Evolutionary conservation across 2,888 invertebrate genomes (phyloP).

Genomic region (Plagiodera versicolora): DNA sequence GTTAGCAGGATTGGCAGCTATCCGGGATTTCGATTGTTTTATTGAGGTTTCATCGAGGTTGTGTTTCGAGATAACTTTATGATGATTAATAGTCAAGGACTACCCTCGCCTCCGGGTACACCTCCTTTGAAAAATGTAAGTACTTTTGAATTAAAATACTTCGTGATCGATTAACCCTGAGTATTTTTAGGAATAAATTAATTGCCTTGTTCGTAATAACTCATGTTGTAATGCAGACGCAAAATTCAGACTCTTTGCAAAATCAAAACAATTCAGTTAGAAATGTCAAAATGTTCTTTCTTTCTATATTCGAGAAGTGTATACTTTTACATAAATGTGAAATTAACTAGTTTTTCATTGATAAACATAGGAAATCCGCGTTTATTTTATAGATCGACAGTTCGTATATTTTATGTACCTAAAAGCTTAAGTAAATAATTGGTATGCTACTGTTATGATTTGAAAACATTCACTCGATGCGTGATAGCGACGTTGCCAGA

Average conservation of each 20-base stretch:
- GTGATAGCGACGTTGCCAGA: conserved; percentile 18
- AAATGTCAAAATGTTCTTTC: no score
- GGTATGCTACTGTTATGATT: conserved; percentile 8
- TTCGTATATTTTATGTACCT: not conserved
- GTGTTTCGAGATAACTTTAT: conserved; percentile 2
- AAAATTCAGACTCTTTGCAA: no score
- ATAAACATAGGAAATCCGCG: not conserved
- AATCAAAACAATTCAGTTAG: no score
- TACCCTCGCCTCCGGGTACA: conserved; percentile 72
- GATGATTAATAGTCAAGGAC: conserved; percentile 20
- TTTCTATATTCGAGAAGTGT: no score
- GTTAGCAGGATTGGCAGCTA: not conserved
- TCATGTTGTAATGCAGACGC: no score
- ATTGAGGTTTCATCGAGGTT: no score
- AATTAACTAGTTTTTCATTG: no score
- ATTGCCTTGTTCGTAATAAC: no score
- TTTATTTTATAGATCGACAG: not conserved
- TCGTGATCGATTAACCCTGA: not conserved
- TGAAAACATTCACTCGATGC: conserved; percentile 16
- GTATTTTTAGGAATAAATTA: no score
- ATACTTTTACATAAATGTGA: no score
- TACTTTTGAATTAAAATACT: conserved; percentile 10
- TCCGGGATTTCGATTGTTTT: conserved; percentile 17
- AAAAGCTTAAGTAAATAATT: conserved; percentile 14
- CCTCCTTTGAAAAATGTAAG: conserved; percentile 65